Base-by-base conservation (phyloP, 2,888 invertebrate genomes). In the Leucophora obtusa region DNA sequence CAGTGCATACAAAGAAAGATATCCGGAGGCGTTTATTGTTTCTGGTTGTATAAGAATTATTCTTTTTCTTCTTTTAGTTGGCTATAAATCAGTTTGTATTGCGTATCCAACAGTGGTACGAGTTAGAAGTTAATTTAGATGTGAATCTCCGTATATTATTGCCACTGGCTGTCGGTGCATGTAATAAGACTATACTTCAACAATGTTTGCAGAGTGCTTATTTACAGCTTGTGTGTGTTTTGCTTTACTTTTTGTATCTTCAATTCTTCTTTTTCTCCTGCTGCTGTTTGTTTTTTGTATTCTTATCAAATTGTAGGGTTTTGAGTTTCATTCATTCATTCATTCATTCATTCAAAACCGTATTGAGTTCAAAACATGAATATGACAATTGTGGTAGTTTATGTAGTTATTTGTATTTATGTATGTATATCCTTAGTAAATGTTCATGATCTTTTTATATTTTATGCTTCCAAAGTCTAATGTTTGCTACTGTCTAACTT, bases 21-120 rank as follows among this genome's bases (percentile, higher is more conserved):
- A 79, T 56, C 78, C 69, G 63, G 15, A 69, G 78, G 78, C 72
- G 78, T 73, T 73, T 69, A 43, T 63, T 33, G 69, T 72, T 59
- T 69, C 15, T 79, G 47, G 63, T 35, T 68, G 60, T 47, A 17
- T 11, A 56, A 54, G 17, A 58, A 66, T 35, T 79, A 68, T 66
- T 21, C 21, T 82, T 51, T 56, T 63, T 58, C 33, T 9, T 60
- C 72, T 3, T 28, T 28, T 10, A 60, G 35, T 71, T 59, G 28
- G 33, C 73, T 69, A 65, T 65, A 79, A 79, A 79, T 79, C 63
- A 73, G 58, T 43, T 18, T 58, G 73, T 47, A 65, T 65, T 79
- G 79, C 79, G 73, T 79, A 69, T 54, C 56, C 18, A 28, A 60
- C 60, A 35, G 28, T 33, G 17, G 21, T 38, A 33, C 35, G 21